Evolutionary conservation across 2,797 vertebrate genomes (phyloP).

Genomic region (Aphelocoma californica): DNA sequence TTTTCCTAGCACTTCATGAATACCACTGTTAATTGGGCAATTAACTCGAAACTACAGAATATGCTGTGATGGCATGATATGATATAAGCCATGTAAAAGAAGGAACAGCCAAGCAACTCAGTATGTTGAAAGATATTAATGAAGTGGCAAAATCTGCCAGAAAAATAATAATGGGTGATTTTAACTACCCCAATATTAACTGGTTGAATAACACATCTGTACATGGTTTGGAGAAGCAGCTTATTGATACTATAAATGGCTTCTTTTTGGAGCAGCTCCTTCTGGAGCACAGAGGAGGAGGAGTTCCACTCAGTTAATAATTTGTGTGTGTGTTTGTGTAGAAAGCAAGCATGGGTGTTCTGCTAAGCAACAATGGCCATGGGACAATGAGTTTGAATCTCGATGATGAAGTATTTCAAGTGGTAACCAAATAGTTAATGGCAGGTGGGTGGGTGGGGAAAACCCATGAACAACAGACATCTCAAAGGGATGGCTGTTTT

Average conservation of each 20-base stretch:
- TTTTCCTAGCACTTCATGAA: slow-evolving; percentile 81
- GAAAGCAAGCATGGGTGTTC: slow-evolving; percentile 65
- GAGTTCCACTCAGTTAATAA: slow-evolving; percentile 64
- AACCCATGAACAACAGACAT: neutral
- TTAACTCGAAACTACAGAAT: slow-evolving; percentile 81
- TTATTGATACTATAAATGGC: slow-evolving; percentile 73
- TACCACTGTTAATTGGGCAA: slow-evolving; percentile 84
- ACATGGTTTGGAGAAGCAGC: slow-evolving; percentile 76
- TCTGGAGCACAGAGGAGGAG: slow-evolving; percentile 66
- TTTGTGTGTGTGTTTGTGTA: slow-evolving; percentile 63
- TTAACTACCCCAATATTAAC: slow-evolving; percentile 76
- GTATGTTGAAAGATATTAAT: slow-evolving; percentile 75
- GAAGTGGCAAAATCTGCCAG: slow-evolving; percentile 75
- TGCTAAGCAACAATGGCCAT: slow-evolving; percentile 59
- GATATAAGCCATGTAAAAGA: slow-evolving; percentile 79
- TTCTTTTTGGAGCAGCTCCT: slow-evolving; percentile 72
- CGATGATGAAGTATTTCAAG: slow-evolving; percentile 25
- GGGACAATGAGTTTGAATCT: slow-evolving; percentile 64
- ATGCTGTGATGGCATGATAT: slow-evolving; percentile 80
- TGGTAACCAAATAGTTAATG: slow-evolving; percentile 35
- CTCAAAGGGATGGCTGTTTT: neutral
- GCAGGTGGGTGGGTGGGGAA: slow-evolving; percentile 21
- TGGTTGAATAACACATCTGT: slow-evolving; percentile 77
- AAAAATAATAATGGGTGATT: slow-evolving; percentile 77
- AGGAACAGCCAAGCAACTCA: slow-evolving; percentile 76